Conservation (phyloP, 2,113 vertebrate species). For the Pterocles gutturalis region DNA sequence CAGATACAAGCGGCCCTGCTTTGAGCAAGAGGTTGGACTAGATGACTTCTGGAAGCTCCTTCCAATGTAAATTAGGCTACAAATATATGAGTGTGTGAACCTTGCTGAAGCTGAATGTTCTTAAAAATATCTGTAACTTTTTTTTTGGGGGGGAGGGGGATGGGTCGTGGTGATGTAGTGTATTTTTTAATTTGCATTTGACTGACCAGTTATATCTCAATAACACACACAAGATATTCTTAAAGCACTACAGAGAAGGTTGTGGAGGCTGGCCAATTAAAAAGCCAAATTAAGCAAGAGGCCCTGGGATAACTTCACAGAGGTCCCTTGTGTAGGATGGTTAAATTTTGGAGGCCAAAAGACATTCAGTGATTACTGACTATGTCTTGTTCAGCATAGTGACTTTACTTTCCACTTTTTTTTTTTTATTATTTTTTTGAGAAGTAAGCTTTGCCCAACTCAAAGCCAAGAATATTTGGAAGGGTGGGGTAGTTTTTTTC, state of each 20-base stretch:
- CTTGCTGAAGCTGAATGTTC: not conserved
- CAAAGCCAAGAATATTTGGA: constrained; percentile 56
- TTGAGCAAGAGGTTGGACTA: not conserved
- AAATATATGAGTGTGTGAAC: not conserved
- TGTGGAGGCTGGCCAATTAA: constrained; percentile 28
- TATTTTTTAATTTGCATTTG: not conserved
- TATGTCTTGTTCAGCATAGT: not conserved
- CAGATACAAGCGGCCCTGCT: not conserved
- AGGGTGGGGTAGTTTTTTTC: not conserved
- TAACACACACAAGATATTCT: not conserved
- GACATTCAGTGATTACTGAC: not conserved
- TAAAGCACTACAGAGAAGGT: not conserved
- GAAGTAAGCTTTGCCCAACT: not conserved
- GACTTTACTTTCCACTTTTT: constrained; percentile 34
- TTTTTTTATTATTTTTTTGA: not conserved
- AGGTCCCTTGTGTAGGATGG: constrained; percentile 35
- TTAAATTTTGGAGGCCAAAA: constrained; percentile 21
- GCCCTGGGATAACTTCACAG: constrained; percentile 29
- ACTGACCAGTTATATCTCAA: not conserved
- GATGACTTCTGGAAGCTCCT: not conserved
- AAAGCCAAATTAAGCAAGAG: constrained; percentile 61
- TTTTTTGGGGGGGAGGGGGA: accelerated
- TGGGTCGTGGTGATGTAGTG: accelerated
- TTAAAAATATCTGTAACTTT: constrained; percentile 9
- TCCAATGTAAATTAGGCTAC: not conserved